Evolutionary conservation across 1,140 invertebrate species (phyloP).

Genomic region (Trichonephila clavipes): DNA sequence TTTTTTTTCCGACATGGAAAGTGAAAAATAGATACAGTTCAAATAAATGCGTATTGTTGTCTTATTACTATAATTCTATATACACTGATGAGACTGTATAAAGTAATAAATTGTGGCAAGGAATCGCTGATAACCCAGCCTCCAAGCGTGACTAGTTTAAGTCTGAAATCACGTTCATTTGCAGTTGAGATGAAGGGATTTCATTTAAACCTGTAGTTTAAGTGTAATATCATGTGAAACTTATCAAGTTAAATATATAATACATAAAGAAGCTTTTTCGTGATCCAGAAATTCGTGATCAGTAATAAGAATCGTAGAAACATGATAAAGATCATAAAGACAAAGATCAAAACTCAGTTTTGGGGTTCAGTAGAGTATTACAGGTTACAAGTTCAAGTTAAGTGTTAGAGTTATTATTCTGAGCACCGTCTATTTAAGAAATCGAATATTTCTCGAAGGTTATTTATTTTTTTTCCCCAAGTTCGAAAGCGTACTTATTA

Average conservation of each 20-base stretch:
- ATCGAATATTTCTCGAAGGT: slow-evolving; percentile 31
- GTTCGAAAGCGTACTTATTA: background rate
- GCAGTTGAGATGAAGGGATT: slow-evolving; percentile 62
- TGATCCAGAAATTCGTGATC: slow-evolving; percentile 72
- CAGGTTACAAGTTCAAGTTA: slow-evolving; percentile 59
- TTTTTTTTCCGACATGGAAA: slow-evolving; percentile 1
- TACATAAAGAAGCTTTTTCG: slow-evolving; percentile 68
- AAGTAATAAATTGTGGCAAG: slow-evolving; percentile 73
- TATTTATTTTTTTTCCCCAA: slow-evolving; percentile 8
- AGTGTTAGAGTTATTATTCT: slow-evolving; percentile 62
- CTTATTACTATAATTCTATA: slow-evolving; percentile 64
- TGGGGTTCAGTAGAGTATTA: slow-evolving; percentile 43
- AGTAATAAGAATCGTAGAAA: slow-evolving; percentile 72
- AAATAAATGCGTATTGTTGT: slow-evolving; percentile 50
- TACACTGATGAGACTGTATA: slow-evolving; percentile 47
- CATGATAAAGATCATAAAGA: slow-evolving; percentile 69
- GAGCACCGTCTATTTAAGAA: background rate
- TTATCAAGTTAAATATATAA: slow-evolving; percentile 76
- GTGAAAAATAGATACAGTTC: slow-evolving; percentile 36
- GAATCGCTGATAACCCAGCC: slow-evolving; percentile 60
- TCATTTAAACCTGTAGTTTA: slow-evolving; percentile 75
- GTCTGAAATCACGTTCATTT: slow-evolving; percentile 75
- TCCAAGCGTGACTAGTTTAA: slow-evolving; percentile 67
- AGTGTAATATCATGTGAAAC: slow-evolving; percentile 76
- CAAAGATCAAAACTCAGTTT: slow-evolving; percentile 46